Evolutionary conservation across 2,797 vertebrate species (phyloP).

Genomic region (Peromyscus nudipes): DNA sequence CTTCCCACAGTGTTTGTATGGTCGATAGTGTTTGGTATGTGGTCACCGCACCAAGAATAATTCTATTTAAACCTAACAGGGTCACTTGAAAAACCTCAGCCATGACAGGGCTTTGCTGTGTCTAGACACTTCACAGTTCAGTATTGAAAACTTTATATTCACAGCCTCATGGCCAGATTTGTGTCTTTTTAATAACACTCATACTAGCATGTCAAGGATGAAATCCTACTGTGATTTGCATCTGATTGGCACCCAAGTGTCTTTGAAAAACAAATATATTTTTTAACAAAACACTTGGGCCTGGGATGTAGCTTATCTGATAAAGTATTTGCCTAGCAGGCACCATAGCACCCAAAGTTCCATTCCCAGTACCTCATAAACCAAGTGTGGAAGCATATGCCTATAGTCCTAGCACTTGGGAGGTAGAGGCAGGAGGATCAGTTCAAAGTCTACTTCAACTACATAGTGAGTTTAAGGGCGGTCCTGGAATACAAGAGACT

Average conservation of each 20-base stretch:
- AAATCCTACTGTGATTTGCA: not conserved
- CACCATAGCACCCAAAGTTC: too few relatives aligned
- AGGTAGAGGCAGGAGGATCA: not conserved
- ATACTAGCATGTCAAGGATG: not conserved
- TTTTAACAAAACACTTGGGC: not conserved
- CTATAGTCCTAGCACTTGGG: not conserved
- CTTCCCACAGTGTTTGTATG: not conserved
- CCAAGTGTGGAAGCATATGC: not conserved
- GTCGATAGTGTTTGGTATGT: not conserved
- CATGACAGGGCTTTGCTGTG: not conserved
- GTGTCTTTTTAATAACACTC: not conserved
- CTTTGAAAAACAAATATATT: not conserved
- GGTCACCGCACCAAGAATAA: not conserved
- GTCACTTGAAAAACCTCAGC: constrained; percentile 72
- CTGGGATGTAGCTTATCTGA: not conserved
- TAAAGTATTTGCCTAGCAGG: not conserved
- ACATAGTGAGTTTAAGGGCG: not conserved
- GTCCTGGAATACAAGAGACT: not conserved
- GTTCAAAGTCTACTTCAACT: not conserved
- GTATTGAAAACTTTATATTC: not conserved
- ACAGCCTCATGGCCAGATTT: not conserved
- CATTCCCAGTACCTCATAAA: not conserved
- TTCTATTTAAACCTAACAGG: constrained; percentile 74
- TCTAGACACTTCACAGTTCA: not conserved
- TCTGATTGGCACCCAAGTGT: not conserved